phyloP scores from a whole-genome alignment of 1,140 invertebrate genomes.

The Lithobius niger region DNA sequence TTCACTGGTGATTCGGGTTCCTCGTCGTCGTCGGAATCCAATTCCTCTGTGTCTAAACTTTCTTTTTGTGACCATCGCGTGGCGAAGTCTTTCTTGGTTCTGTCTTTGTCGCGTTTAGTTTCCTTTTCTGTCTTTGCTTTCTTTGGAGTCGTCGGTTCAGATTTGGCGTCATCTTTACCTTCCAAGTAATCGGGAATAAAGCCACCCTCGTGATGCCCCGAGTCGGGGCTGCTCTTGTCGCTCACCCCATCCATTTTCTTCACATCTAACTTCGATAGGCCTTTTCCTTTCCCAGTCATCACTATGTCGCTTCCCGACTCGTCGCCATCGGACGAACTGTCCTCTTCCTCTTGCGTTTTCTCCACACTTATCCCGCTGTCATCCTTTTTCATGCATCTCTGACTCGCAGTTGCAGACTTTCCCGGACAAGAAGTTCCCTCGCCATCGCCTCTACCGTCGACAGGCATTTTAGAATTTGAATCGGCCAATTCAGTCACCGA shows the following conservation, averaged over 20 bases:
- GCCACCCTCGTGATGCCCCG: slow-evolving; percentile 15
- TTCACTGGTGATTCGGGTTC: too few species aligned
- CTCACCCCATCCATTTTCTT: slow-evolving; percentile 3
- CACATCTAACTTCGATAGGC: slow-evolving; percentile 11
- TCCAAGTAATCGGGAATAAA: slow-evolving; percentile 23
- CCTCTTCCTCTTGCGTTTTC: slow-evolving; percentile 25
- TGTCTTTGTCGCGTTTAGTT: slow-evolving; percentile 6
- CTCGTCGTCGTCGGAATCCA: too few species aligned
- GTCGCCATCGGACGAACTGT: slow-evolving; percentile 27
- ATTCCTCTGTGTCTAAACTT: too few species aligned
- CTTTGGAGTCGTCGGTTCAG: slow-evolving; percentile 34
- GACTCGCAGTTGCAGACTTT: not conserved
- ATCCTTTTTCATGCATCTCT: slow-evolving; percentile 25
- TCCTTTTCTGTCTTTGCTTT: slow-evolving; percentile 15
- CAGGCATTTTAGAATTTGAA: too few species aligned
- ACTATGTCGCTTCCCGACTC: slow-evolving; percentile 12
- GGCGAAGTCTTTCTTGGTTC: not conserved
- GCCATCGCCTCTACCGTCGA: not conserved
- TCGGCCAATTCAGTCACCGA: too few species aligned
- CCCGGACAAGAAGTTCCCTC: not conserved
- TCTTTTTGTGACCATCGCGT: not conserved
- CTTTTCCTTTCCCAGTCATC: slow-evolving; percentile 10
- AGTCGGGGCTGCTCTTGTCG: slow-evolving; percentile 14
- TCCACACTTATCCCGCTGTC: slow-evolving; percentile 30
- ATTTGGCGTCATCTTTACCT: slow-evolving; percentile 29